These are phyloP conservation scores for Leptinotarsa rubiginosa DNA, from an alignment of 2,888 invertebrate species.

Conservation along the genomic window DNA sequence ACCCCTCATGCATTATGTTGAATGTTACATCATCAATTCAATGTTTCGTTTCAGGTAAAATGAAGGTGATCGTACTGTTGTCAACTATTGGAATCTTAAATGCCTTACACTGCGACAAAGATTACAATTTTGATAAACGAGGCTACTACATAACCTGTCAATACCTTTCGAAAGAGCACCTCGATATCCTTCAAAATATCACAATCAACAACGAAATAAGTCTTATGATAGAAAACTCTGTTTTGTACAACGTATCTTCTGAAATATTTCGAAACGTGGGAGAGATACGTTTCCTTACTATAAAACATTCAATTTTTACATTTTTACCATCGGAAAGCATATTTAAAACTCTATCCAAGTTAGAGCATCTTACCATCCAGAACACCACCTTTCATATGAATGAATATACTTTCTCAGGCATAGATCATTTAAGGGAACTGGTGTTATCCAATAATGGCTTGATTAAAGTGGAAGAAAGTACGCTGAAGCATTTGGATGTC, in stretches of 20 bases:
- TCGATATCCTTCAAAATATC: slow-evolving; percentile 55
- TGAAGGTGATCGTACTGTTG: slow-evolving; percentile 42
- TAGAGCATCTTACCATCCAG: slow-evolving; percentile 50
- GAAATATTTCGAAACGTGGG: slow-evolving; percentile 56
- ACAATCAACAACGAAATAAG: slow-evolving; percentile 59
- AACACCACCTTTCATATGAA: slow-evolving; percentile 48
- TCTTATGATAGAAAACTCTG: slow-evolving; percentile 57
- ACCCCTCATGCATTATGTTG: no score
- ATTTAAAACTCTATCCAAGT: slow-evolving; percentile 46
- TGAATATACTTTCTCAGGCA: slow-evolving; percentile 46
- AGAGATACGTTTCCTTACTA: slow-evolving; percentile 55
- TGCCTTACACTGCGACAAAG: slow-evolving; percentile 56
- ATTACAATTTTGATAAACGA: slow-evolving; percentile 59
- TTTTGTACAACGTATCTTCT: slow-evolving; percentile 49
- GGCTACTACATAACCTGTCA: slow-evolving; percentile 61
- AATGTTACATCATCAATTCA: no score
- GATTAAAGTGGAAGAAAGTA: slow-evolving; percentile 43
- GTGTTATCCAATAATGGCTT: slow-evolving; percentile 53
- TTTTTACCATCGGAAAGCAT: slow-evolving; percentile 45
- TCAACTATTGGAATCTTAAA: slow-evolving; percentile 39
- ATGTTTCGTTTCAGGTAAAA: slow-evolving; percentile 35
- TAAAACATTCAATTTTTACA: slow-evolving; percentile 53
- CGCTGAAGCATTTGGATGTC: slow-evolving; percentile 41
- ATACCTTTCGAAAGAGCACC: slow-evolving; percentile 50
- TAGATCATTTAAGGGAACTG: slow-evolving; percentile 50